A percentile compares a stretch with the other conserved stretches of the same genome.
These are phyloP conservation scores for Hydractinia symbiolongicarpus DNA, from an alignment of 30 jellyfish, hydroid and myxozoan species.

Conservation along the genomic window DNA sequence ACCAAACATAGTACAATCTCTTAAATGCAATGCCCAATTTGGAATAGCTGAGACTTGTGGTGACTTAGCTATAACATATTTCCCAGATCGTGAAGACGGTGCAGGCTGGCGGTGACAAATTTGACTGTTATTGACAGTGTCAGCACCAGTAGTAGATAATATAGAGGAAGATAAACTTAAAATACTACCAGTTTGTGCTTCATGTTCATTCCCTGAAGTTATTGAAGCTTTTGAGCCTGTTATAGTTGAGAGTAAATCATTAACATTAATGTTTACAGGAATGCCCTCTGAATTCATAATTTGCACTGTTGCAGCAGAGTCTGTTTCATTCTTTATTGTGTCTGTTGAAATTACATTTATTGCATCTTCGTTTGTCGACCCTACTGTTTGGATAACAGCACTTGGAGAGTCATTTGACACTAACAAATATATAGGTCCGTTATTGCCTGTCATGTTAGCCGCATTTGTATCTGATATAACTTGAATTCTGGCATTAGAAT, in stretches of 20 bases:
- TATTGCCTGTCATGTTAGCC: neutral
- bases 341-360: conserved; percentile 4
- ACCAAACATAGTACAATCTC: conserved; percentile 54
- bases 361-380: neutral
- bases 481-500: neutral
- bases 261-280: conserved; percentile 31
- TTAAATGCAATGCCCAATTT: conserved; percentile 55
- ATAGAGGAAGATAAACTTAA: conserved; percentile 23
- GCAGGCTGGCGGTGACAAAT: neutral
- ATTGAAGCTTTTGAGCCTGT: neutral
- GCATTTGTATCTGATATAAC: neutral
- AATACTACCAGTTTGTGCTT: conserved; percentile 2
- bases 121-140: neutral
- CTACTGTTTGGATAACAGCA: conserved; percentile 5
- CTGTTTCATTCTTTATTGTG: neutral
- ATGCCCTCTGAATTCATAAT: conserved; percentile 33
- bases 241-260: conserved; percentile 28
- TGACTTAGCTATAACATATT: neutral
- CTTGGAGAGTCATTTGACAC: conserved; percentile 14
- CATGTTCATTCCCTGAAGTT: neutral
- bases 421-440: neutral
- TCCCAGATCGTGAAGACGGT: too few species aligned
- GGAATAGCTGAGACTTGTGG: conserved; percentile 28
- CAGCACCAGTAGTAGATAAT: conserved; percentile 19
- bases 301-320: conserved; percentile 21